A percentile compares a stretch with the other conserved stretches of the same genome.
phyloP scores from a whole-genome alignment of 2,797 vertebrate genomes.

The Pipistrellus pipistrellus region DNA sequence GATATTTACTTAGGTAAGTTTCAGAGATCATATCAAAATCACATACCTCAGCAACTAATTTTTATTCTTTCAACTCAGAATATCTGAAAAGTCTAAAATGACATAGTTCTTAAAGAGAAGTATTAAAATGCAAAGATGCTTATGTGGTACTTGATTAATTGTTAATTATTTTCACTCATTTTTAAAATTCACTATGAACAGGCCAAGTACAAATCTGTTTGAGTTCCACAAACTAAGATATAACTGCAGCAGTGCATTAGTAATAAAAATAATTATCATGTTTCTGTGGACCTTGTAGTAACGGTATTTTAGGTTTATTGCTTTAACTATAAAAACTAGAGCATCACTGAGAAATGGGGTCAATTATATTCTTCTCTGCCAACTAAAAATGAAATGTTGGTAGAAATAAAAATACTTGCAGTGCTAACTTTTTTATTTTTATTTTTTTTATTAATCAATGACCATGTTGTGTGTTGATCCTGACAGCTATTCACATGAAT shows the following conservation, averaged over 20 bases:
- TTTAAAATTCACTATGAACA: neutral
- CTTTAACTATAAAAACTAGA: conserved; percentile 4
- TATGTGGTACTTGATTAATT: neutral
- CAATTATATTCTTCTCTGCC: neutral
- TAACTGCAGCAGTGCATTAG: neutral
- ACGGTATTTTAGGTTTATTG: neutral
- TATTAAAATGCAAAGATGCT: neutral
- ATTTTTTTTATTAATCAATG: neutral
- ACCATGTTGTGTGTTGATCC: neutral
- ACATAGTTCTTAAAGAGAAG: neutral
- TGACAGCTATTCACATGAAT: neutral
- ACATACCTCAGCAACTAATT: neutral
- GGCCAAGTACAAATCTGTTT: neutral
- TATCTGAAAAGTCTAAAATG: neutral
- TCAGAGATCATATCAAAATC: neutral
- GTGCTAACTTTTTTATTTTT: too few species aligned
- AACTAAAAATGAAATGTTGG: neutral
- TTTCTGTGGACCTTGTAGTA: neutral
- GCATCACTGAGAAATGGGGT: neutral
- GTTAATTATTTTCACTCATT: neutral
- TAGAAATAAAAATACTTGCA: neutral
- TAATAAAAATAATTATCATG: neutral
- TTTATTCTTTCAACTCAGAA: neutral
- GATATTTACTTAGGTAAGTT: neutral
- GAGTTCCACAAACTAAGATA: neutral